A percentile compares a stretch with the other conserved stretches of the same genome.
These are phyloP conservation scores for Bruchidius siliquastri DNA, from an alignment of 2,888 invertebrate species.

Conservation along the genomic window DNA sequence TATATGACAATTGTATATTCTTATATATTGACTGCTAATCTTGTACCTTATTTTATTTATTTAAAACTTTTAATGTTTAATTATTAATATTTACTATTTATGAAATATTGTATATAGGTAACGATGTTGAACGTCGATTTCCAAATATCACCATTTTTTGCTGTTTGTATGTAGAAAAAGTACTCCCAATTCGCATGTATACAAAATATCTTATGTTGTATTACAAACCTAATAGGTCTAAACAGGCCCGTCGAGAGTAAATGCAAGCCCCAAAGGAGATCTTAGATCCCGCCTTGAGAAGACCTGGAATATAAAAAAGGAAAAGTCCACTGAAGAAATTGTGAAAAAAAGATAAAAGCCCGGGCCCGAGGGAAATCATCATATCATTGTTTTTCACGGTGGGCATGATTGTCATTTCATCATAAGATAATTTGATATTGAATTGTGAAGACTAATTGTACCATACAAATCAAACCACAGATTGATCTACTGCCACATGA, in stretches of 20 bases:
- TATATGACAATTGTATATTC: not conserved
- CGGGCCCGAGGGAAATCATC: no score
- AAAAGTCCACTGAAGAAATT: no score
- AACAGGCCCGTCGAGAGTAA: no score
- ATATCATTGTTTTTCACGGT: no score
- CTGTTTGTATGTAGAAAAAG: not conserved
- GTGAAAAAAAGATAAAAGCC: no score
- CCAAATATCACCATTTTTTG: not conserved
- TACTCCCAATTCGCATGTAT: not conserved
- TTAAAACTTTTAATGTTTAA: slow-evolving; percentile 6
- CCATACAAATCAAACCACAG: not conserved
- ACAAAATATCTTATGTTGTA: no score
- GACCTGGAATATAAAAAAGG: no score
- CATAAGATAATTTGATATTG: not conserved
- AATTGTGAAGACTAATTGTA: not conserved
- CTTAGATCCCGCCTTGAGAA: no score
- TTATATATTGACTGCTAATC: slow-evolving; percentile 12
- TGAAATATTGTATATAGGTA: not conserved
- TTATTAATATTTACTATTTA: not conserved
- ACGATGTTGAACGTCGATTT: not conserved
- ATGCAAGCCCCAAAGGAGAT: no score
- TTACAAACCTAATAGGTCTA: no score
- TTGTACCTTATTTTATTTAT: slow-evolving; percentile 15
- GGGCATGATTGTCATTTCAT: not conserved
- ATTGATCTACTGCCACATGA: not conserved